phyloP scores from a whole-genome alignment of 2,888 invertebrate genomes.

The Dusona sp. region DNA sequence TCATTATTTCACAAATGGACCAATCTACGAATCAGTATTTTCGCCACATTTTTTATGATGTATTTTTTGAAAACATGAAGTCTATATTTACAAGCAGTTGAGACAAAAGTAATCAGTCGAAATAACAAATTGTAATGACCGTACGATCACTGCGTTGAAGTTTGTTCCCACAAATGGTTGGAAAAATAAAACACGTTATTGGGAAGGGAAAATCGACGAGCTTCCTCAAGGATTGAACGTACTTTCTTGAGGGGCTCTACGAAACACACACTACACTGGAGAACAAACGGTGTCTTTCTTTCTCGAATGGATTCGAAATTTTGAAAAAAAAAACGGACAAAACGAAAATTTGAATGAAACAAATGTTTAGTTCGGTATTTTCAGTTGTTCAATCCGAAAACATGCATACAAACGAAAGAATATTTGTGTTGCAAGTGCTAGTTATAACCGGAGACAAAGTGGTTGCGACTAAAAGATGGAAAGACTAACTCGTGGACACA shows the following conservation, averaged over 20 bases:
- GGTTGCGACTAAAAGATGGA: background rate
- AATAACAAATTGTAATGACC: background rate
- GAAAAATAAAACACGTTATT: background rate
- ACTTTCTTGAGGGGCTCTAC: too few species aligned
- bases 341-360: too few species aligned
- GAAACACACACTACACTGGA: too few species aligned
- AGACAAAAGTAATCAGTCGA: background rate
- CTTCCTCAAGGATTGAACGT: background rate
- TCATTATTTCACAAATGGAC: background rate
- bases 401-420: too few species aligned
- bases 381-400: background rate
- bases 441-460: background rate
- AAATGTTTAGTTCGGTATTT: background rate
- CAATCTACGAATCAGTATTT: background rate
- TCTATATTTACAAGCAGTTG: background rate
- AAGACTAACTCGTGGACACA: background rate
- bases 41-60: background rate
- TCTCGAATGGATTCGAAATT: background rate
- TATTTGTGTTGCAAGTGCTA: background rate
- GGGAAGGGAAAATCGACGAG: background rate
- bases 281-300: too few species aligned
- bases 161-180: background rate
- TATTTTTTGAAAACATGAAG: background rate
- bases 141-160: background rate
- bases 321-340: too few species aligned